Evolutionary conservation across 2,113 vertebrate genomes (phyloP).

Genomic region (Silurus meridionalis): DNA sequence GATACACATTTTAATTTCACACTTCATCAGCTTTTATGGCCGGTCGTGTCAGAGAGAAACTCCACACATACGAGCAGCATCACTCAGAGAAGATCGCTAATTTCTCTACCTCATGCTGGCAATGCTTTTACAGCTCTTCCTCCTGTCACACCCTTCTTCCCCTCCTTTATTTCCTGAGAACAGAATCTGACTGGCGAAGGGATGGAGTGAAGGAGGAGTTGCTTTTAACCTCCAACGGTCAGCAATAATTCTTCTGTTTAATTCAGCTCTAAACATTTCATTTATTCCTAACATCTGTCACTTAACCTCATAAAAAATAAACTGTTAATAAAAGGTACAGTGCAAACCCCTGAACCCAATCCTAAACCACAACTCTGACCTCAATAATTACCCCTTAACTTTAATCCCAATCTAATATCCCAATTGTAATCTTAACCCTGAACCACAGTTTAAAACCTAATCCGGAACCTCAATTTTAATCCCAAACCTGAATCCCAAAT

Average conservation of each 20-base stretch:
- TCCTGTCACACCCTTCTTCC: background rate
- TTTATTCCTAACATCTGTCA: background rate
- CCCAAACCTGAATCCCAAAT: no score
- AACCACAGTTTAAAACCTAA: no score
- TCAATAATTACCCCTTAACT: background rate
- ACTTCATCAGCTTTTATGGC: slow-evolving; percentile 85
- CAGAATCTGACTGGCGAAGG: background rate
- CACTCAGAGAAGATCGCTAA: slow-evolving; percentile 6
- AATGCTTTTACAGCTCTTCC: background rate
- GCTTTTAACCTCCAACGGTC: background rate
- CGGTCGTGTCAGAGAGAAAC: slow-evolving; percentile 63
- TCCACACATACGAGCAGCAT: slow-evolving; percentile 4
- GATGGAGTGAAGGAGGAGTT: background rate
- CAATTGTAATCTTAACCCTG: no score
- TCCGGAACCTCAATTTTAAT: no score
- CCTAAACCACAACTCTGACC: background rate
- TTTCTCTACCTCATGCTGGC: background rate
- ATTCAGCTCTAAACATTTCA: background rate
- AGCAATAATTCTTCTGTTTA: background rate
- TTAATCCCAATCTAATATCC: no score
- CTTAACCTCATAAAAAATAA: background rate
- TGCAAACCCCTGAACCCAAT: background rate
- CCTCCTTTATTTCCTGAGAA: background rate
- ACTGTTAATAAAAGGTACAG: background rate
- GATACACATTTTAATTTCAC: slow-evolving; percentile 90